Evolutionary conservation across 2,888 invertebrate species (phyloP).

Genomic region (Acrobasis repandana): DNA sequence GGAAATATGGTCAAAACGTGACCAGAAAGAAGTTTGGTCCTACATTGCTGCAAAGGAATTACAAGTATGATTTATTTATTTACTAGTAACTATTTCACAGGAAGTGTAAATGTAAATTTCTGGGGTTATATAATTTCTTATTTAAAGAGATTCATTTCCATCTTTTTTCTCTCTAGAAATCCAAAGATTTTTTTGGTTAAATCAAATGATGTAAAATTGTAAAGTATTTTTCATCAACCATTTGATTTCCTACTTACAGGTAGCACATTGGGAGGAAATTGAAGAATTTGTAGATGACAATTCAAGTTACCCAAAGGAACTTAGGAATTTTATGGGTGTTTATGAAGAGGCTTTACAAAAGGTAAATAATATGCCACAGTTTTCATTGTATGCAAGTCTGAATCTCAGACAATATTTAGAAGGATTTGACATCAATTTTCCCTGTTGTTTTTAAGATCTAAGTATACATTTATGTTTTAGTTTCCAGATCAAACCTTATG

Average conservation of each 20-base stretch:
- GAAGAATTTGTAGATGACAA: slow-evolving; percentile 60
- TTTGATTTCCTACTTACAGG: slow-evolving; percentile 46
- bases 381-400: too few species aligned
- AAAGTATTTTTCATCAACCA: slow-evolving; percentile 1
- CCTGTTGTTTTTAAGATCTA: too few species aligned
- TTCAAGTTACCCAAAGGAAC: slow-evolving; percentile 48
- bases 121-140: too few species aligned
- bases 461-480: slow-evolving; percentile 38
- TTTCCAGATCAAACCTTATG: slow-evolving; percentile 68
- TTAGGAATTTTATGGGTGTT: slow-evolving; percentile 62
- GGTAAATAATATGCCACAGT: slow-evolving; percentile 38
- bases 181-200: too few species aligned
- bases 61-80: slow-evolving; percentile 49
- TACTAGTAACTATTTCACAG: slow-evolving; percentile 1
- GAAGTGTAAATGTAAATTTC: neutral
- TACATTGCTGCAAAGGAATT: slow-evolving; percentile 71
- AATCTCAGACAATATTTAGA: too few species aligned
- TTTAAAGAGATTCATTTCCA: neutral
- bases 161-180: too few species aligned
- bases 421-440: too few species aligned
- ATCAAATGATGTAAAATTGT: too few species aligned
- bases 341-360: slow-evolving; percentile 68
- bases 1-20: slow-evolving; percentile 63
- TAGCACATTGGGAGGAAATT: slow-evolving; percentile 66
- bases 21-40: slow-evolving; percentile 65